These are phyloP conservation scores for Trachelus troglodyta DNA, from an alignment of 2,888 invertebrate genomes.

Conservation along the genomic window DNA sequence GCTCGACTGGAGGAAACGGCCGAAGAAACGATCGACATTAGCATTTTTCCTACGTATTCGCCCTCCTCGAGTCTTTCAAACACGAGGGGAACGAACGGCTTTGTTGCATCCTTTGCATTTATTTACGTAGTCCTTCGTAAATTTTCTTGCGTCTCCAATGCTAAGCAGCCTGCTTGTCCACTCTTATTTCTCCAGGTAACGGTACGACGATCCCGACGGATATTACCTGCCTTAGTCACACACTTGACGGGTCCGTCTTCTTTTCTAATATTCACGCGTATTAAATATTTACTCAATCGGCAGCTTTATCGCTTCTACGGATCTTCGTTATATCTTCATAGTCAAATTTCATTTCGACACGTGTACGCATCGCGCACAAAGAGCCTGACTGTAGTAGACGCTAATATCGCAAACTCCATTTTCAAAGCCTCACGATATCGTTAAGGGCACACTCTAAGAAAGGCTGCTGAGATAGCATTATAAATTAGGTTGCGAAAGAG, in stretches of 20 bases:
- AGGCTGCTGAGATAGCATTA: constrained; percentile 1
- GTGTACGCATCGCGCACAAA: not conserved
- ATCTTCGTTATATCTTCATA: not conserved
- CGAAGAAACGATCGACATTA: not conserved
- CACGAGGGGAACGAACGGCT: not conserved
- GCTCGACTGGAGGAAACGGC: not conserved
- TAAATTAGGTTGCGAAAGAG: not conserved
- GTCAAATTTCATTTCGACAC: not conserved
- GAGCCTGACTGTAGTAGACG: not conserved
- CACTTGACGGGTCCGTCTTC: not conserved
- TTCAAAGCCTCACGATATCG: not conserved
- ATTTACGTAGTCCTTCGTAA: not conserved
- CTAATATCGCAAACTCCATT: not conserved
- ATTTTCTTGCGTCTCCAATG: not conserved
- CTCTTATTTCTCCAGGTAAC: not conserved
- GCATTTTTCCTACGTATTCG: not conserved
- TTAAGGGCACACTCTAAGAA: not conserved
- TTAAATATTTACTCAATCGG: not conserved
- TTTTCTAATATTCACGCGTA: not conserved
- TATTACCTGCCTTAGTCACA: not conserved
- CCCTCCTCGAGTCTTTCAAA: not conserved
- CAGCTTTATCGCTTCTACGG: not conserved
- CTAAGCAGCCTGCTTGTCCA: not conserved
- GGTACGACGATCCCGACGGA: not conserved
- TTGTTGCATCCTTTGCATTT: not conserved